Percentiles rank a stretch among this genome's conserved stretches.
phyloP scores from a whole-genome alignment of 2,888 invertebrate genomes.

The Dasypogon diadema region DNA sequence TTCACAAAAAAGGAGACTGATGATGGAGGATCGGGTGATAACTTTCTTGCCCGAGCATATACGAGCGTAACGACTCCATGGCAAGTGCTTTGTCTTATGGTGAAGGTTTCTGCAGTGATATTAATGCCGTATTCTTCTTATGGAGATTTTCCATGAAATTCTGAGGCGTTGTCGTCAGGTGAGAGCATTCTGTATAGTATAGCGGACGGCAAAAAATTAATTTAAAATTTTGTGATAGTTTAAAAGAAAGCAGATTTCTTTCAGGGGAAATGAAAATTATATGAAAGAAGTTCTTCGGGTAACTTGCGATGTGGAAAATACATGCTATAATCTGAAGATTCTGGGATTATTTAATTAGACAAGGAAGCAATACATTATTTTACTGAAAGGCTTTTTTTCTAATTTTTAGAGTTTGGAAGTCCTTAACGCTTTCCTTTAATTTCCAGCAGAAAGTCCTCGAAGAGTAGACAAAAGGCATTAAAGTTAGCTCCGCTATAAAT shows the following conservation, averaged over 20 bases:
- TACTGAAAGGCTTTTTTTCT: too few relatives aligned
- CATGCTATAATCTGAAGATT: too few relatives aligned
- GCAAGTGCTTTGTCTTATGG: not conserved
- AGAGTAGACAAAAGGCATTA: too few relatives aligned
- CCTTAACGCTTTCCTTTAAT: too few relatives aligned
- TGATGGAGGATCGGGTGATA: constrained; percentile 36
- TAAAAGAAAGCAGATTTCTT: not conserved
- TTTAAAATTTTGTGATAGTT: not conserved
- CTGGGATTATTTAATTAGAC: too few relatives aligned
- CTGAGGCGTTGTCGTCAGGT: not conserved
- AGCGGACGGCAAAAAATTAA: not conserved
- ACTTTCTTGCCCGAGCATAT: constrained; percentile 7
- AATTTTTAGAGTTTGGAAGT: too few relatives aligned
- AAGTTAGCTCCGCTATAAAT: too few relatives aligned
- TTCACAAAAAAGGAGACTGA: constrained; percentile 33
- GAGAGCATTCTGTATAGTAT: not conserved
- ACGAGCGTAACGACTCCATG: not conserved
- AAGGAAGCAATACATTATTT: too few relatives aligned
- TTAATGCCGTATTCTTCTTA: not conserved
- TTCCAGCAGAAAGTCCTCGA: too few relatives aligned
- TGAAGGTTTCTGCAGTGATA: not conserved
- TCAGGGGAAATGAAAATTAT: too few relatives aligned
- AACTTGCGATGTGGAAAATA: too few relatives aligned
- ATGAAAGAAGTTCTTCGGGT: too few relatives aligned
- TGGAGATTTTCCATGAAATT: not conserved